A percentile compares a stretch with the other conserved stretches of the same genome.
Evolutionary conservation across 2,113 vertebrate genomes (phyloP).

Genomic region (Sterrhoptilus dennistouni): DNA sequence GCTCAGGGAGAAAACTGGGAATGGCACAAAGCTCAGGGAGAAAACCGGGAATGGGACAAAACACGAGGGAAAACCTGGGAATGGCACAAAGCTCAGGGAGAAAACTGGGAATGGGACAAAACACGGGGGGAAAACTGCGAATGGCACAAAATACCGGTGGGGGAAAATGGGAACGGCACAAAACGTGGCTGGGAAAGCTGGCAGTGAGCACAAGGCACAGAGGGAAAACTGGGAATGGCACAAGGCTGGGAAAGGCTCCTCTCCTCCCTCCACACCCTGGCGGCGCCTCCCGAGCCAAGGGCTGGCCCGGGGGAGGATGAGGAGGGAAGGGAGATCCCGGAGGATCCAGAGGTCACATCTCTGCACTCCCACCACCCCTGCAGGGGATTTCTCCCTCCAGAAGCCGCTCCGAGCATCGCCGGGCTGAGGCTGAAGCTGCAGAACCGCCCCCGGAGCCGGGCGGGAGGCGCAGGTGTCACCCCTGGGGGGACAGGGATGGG

Average conservation of each 20-base stretch:
- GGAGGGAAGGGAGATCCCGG: not conserved
- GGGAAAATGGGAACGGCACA: not conserved
- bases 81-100: not conserved
- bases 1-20: not conserved
- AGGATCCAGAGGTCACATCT: no score
- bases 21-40: not conserved
- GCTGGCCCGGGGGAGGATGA: not conserved
- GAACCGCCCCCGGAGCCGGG: no score
- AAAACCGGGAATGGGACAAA: not conserved
- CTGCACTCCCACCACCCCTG: accelerated
- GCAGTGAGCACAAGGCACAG: no score
- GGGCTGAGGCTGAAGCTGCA: no score
- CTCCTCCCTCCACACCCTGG: not conserved
- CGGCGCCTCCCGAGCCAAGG: not conserved
- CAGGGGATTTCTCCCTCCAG: not conserved
- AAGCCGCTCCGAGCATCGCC: accelerated
- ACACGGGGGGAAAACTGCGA: accelerated
- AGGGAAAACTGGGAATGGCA: not conserved
- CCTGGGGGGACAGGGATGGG: no score
- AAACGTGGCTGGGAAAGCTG: no score
- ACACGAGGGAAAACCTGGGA: not conserved
- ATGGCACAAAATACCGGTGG: not conserved
- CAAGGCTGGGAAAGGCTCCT: not conserved
- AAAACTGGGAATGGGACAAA: not conserved
- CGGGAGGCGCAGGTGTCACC: no score